Evolutionary conservation across 2,797 vertebrate genomes (phyloP).

Genomic region (Danio tinwini): DNA sequence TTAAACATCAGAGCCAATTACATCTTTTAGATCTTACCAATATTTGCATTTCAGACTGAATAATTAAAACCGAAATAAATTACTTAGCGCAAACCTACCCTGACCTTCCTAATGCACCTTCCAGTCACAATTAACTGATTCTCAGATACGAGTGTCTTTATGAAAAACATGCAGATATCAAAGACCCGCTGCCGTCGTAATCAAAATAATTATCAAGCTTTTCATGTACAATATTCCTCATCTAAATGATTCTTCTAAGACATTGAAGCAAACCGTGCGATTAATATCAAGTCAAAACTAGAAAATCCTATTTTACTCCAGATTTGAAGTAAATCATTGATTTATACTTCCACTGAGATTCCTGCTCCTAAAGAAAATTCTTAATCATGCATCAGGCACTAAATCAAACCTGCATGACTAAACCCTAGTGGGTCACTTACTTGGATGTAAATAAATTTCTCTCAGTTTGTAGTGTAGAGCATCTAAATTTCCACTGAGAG

Average conservation of each 20-base stretch:
- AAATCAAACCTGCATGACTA: slow-evolving; percentile 28
- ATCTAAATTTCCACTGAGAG: slow-evolving; percentile 4
- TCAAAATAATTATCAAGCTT: slow-evolving; percentile 31
- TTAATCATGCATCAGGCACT: slow-evolving; percentile 10
- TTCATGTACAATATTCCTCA: slow-evolving; percentile 21
- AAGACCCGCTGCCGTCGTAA: slow-evolving; percentile 16
- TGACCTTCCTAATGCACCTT: slow-evolving; percentile 35
- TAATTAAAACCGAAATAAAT: slow-evolving; percentile 39
- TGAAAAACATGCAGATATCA: slow-evolving; percentile 34
- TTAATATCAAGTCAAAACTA: slow-evolving; percentile 13
- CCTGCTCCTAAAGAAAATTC: slow-evolving; percentile 7
- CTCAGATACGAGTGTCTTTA: slow-evolving; percentile 21
- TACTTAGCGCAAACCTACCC: slow-evolving; percentile 26
- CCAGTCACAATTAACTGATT: slow-evolving; percentile 44
- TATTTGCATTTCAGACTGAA: slow-evolving; percentile 44
- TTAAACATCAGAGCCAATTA: slow-evolving; percentile 43
- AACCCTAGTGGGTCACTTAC: slow-evolving; percentile 24
- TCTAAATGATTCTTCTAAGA: slow-evolving; percentile 4
- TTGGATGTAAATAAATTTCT: slow-evolving; percentile 23
- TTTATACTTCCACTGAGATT: neutral
- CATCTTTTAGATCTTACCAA: slow-evolving; percentile 30
- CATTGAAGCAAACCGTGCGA: neutral
- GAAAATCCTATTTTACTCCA: slow-evolving; percentile 8
- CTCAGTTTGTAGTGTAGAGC: neutral
- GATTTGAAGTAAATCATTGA: slow-evolving; percentile 12